Evolutionary conservation across 1,140 invertebrate species (phyloP), one percentile per base, ranked within the genome.

Genomic region (Drosophila arawakana): DNA sequence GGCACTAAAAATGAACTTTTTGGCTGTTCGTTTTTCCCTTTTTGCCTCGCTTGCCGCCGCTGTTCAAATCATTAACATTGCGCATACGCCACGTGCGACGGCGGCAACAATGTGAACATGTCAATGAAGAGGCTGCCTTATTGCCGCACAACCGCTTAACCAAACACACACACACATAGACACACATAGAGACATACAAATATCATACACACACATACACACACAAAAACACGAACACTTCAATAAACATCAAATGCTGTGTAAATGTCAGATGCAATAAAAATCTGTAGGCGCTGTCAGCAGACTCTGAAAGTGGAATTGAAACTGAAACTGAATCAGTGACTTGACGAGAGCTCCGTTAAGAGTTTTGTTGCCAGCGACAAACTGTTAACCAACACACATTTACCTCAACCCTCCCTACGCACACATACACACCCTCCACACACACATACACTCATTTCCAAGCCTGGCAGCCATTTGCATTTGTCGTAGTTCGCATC

Each of bases 201-300:
- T 58, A 35, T 25, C 25, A 63, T 34, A 44, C 15, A 9, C 44
- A 3, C 59, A 41, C 52, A 62, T 15, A 1, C 15, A 15, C 46
- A 13, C 57, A 18, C 37, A 46, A 44, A 46, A 50, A 35, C 57
- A 55, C 50, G 13, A 25, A 69, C 34, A 66, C 54, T 59, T 63
- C 62, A 62, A 80, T 76, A 76, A 73, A 80, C 74, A 77, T 73
- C 70, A 74, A 77, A 73, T 77, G 70, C 70, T 69, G 69, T 80
- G 74, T 73, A 80, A 80, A 77, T 80, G 75, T 74, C 78, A 66
- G 49, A 70, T 43, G 75, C 78, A 80, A 80, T 80, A 80, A 77
- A 77, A 80, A 80, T 80, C 78, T 59, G 66, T 69, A 70, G 72
- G 66, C 72, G 72, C 35, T 49, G 65, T 55, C 55, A 73, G 55